Conservation (phyloP, 1,140 invertebrate genomes). For the Ips nitidus region DNA sequence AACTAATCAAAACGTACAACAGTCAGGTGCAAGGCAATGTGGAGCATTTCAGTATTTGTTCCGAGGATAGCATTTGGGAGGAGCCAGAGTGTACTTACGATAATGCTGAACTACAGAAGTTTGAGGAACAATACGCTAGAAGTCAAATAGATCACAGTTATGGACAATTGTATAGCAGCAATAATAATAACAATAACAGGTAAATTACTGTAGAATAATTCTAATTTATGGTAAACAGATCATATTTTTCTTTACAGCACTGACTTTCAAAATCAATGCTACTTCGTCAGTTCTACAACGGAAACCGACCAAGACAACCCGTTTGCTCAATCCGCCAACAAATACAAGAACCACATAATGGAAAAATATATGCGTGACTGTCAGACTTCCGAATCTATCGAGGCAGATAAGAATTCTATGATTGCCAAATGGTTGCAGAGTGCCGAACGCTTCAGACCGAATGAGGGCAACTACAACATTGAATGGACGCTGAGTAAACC, state of each 20-base stretch:
- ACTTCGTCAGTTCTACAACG: constrained; percentile 51
- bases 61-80: constrained; percentile 73
- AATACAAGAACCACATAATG: constrained; percentile 62
- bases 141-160: constrained; percentile 24
- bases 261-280: constrained; percentile 45
- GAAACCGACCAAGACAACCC: constrained; percentile 47
- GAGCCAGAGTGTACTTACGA: constrained; percentile 54
- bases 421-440: constrained; percentile 71
- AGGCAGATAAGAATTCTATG: constrained; percentile 55
- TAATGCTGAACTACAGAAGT: constrained; percentile 27
- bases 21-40: constrained; percentile 70
- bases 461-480: constrained; percentile 66
- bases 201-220: neutral
- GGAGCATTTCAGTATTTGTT: constrained; percentile 73
- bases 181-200: constrained; percentile 7
- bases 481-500: constrained; percentile 55
- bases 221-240: neutral
- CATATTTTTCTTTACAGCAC: neutral
- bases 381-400: constrained; percentile 45
- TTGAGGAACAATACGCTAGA: constrained; percentile 27
- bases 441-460: constrained; percentile 65
- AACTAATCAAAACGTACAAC: constrained; percentile 72
- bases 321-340: constrained; percentile 45
- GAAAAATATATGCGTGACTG: constrained; percentile 57
- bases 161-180: constrained; percentile 27